Evolutionary conservation across 2,113 vertebrate species (phyloP).

Genomic region (Labeo catla): DNA sequence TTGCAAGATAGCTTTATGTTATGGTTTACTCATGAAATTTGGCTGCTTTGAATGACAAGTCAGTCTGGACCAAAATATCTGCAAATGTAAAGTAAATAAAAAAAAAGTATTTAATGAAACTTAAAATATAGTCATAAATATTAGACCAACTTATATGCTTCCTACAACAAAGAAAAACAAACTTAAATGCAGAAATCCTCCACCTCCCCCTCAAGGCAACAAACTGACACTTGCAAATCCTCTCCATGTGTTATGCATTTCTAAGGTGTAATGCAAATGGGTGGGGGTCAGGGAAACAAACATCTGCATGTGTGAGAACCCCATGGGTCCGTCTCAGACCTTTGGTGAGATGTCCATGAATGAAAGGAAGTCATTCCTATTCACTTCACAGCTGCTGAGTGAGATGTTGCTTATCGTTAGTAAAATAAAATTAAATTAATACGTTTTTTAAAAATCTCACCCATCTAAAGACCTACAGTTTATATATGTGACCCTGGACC

Average conservation of each 20-base stretch:
- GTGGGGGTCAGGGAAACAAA: background rate
- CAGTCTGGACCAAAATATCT: background rate
- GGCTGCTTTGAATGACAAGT: background rate
- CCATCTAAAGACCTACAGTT: too few relatives aligned
- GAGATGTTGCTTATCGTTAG: background rate
- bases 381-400: conserved; percentile 7
- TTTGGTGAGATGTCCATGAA: conserved; percentile 15
- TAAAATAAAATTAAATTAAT: too few relatives aligned
- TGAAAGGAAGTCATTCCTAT: background rate
- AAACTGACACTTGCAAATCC: conserved; percentile 48
- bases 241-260: background rate
- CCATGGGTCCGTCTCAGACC: conserved; percentile 17
- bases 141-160: background rate
- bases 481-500: too few relatives aligned
- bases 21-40: background rate
- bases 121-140: background rate
- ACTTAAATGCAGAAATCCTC: background rate
- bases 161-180: background rate
- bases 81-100: background rate
- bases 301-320: conserved; percentile 41
- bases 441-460: too few relatives aligned
- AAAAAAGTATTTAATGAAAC: background rate
- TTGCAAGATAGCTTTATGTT: background rate
- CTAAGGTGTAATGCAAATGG: conserved; percentile 23
- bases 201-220: background rate